phyloP scores from a whole-genome alignment of 1,140 invertebrate species.

The Belonocnema kinseyi region DNA sequence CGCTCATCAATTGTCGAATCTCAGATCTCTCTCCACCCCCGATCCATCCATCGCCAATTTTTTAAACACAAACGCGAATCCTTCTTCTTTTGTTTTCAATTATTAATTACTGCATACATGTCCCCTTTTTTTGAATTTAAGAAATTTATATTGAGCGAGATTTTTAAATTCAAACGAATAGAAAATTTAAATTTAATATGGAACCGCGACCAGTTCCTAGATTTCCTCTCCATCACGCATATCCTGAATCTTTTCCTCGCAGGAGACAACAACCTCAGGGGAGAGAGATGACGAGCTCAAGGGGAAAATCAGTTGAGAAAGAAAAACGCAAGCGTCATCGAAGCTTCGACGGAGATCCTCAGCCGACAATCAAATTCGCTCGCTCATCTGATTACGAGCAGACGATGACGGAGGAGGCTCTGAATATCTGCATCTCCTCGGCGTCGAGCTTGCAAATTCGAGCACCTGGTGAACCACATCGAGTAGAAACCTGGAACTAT shows the following conservation, averaged over 20 bases:
- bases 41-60: background rate
- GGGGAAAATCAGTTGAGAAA: conserved; percentile 35
- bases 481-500: conserved; percentile 24
- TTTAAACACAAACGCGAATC: background rate
- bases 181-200: background rate
- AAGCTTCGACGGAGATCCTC: conserved; percentile 10
- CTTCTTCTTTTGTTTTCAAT: background rate
- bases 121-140: conserved; percentile 20
- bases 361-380: conserved; percentile 1
- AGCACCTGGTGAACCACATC: conserved; percentile 22
- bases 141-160: background rate
- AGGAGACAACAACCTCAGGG: conserved; percentile 42
- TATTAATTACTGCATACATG: conserved; percentile 24
- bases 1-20: conserved; percentile 11
- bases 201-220: conserved; percentile 47
- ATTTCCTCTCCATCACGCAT: conserved; percentile 54
- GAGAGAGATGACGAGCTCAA: conserved; percentile 25
- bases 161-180: conserved; percentile 4
- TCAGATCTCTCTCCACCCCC: no score
- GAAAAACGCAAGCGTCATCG: conserved; percentile 39
- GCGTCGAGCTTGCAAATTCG: conserved; percentile 27
- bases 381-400: conserved; percentile 7
- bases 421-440: conserved; percentile 31
- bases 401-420: conserved; percentile 6
- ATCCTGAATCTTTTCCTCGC: conserved; percentile 56